Evolutionary conservation across 2,888 invertebrate genomes (phyloP).

Genomic region (Steinernema scapterisci): DNA sequence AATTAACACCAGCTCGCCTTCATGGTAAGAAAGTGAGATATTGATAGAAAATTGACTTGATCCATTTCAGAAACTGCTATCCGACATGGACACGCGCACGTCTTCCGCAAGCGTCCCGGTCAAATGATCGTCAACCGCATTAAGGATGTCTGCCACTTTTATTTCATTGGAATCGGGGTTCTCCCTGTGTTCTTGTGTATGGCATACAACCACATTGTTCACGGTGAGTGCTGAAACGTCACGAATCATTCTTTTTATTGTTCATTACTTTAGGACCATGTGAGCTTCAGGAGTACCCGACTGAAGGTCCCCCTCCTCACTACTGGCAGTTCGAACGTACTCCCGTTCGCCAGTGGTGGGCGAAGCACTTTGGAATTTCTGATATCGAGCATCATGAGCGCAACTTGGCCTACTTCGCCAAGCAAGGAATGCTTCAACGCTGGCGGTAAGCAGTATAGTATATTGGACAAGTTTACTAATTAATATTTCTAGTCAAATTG

Average conservation of each 20-base stretch:
- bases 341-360: constrained; percentile 58
- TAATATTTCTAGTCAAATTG: constrained; percentile 50
- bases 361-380: constrained; percentile 54
- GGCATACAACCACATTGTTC: constrained; percentile 55
- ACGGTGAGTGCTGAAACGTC: constrained; percentile 39
- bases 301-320: constrained; percentile 50
- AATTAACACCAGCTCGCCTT: constrained; percentile 2
- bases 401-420: constrained; percentile 60
- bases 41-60: background rate
- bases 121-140: constrained; percentile 63
- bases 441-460: constrained; percentile 54
- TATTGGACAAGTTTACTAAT: background rate
- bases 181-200: constrained; percentile 53
- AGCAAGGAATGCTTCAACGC: constrained; percentile 56
- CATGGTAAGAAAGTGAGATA: background rate
- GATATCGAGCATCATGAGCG: constrained; percentile 55
- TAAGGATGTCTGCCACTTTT: constrained; percentile 63
- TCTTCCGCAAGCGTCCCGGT: constrained; percentile 61
- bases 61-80: constrained; percentile 42
- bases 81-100: constrained; percentile 56
- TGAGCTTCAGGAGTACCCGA: constrained; percentile 27
- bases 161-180: constrained; percentile 61
- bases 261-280: constrained; percentile 2
- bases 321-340: constrained; percentile 66
- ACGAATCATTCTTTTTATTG: background rate